Evolutionary conservation across 2,888 invertebrate species (phyloP).

Genomic region (Tenthredo distinguenda): DNA sequence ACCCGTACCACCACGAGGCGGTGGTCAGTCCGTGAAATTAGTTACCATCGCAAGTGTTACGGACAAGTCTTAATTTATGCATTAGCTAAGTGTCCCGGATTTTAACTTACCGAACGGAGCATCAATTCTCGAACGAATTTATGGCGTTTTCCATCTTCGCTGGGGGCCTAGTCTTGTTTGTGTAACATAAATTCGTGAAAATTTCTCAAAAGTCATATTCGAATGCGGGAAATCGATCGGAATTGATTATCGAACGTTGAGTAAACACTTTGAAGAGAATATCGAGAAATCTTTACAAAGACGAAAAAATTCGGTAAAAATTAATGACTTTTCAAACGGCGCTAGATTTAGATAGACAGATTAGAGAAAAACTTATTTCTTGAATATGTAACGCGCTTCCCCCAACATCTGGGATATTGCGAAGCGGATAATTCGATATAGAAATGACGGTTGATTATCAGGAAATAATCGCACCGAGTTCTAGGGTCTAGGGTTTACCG

Average conservation of each 20-base stretch:
- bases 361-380: too few species aligned
- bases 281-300: too few species aligned
- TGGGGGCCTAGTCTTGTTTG: background rate
- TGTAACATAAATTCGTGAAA: too few species aligned
- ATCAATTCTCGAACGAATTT: background rate
- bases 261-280: too few species aligned
- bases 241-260: background rate
- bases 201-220: background rate
- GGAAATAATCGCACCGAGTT: background rate
- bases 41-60: constrained; percentile 37
- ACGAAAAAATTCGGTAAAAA: too few species aligned
- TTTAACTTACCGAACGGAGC: background rate
- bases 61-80: constrained; percentile 41
- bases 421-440: background rate
- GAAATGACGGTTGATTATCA: background rate
- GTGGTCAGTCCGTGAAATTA: constrained; percentile 48
- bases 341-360: too few species aligned
- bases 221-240: background rate
- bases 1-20: background rate
- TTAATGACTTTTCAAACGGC: too few species aligned
- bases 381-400: background rate
- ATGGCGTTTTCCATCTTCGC: background rate
- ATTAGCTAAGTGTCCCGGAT: constrained; percentile 33
- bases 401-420: background rate
- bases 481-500: background rate